Conservation (phyloP, 2,797 vertebrate species). For the Rhabdophis nuchalis region DNA sequence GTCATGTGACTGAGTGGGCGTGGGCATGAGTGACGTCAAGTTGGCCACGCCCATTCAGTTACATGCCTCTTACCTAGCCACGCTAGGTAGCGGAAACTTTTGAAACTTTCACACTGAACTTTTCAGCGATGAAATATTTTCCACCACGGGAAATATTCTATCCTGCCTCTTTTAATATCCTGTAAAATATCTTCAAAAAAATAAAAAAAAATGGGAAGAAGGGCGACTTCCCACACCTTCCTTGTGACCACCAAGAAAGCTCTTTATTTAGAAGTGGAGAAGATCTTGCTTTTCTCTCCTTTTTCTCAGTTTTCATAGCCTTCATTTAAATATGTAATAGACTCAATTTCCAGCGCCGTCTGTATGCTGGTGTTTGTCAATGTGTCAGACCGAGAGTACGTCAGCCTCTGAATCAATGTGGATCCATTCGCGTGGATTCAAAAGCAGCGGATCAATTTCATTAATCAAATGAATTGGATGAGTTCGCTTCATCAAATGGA, state of each 20-base stretch:
- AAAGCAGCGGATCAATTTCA: neutral
- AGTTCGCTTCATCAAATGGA: neutral
- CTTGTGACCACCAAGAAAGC: neutral
- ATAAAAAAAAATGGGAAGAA: no score
- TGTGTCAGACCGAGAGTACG: neutral
- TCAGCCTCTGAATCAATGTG: neutral
- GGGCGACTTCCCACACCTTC: neutral
- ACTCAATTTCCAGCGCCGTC: neutral
- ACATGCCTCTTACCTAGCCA: no score
- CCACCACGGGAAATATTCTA: no score
- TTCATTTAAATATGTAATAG: neutral
- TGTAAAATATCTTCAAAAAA: no score
- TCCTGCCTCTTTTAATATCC: no score
- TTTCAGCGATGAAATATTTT: no score
- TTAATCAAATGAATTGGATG: neutral
- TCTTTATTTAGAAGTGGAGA: neutral
- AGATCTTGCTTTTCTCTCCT: neutral
- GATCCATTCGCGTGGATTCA: neutral
- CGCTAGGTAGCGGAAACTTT: no score
- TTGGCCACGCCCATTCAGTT: no score
- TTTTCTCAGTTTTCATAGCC: neutral
- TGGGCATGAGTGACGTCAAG: no score
- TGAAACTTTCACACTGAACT: no score
- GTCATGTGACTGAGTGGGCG: no score
- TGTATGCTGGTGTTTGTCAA: neutral